Conservation (phyloP, 2,888 invertebrate genomes). For the Hofmannophila pseudospretella region DNA sequence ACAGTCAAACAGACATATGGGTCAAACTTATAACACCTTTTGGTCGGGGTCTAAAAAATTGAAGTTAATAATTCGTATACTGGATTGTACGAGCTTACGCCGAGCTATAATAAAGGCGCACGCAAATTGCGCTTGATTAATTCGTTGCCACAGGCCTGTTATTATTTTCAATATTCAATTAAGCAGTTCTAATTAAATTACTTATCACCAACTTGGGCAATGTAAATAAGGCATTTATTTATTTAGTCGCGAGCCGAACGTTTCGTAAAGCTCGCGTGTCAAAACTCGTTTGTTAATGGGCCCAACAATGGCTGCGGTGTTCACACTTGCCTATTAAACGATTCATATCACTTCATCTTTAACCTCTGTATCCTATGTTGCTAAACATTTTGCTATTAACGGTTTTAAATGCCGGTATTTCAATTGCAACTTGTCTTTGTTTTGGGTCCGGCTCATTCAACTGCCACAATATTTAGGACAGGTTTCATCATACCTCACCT, state of each 20-base stretch:
- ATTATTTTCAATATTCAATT: constrained; percentile 60
- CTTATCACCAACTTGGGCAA: constrained; percentile 55
- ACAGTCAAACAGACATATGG: too few species aligned
- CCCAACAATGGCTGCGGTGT: constrained; percentile 56
- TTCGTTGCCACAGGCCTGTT: constrained; percentile 45
- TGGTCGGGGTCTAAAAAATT: too few species aligned
- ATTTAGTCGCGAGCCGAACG: constrained; percentile 59
- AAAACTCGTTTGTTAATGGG: constrained; percentile 67
- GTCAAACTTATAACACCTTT: too few species aligned
- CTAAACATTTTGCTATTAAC: constrained; percentile 32
- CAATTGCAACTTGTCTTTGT: neutral
- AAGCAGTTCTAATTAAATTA: constrained; percentile 64
- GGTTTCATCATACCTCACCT: too few species aligned
- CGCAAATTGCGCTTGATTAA: constrained; percentile 55
- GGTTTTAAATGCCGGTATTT: neutral
- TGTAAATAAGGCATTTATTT: constrained; percentile 61
- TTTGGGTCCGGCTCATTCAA: too few species aligned
- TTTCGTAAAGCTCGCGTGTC: constrained; percentile 70
- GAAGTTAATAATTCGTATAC: neutral
- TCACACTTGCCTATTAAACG: constrained; percentile 70
- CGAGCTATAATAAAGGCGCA: constrained; percentile 33
- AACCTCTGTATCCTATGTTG: constrained; percentile 44
- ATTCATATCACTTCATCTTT: constrained; percentile 63
- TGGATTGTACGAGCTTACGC: constrained; percentile 14
- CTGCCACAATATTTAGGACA: too few species aligned